Base-by-base conservation (phyloP, 2,797 vertebrate species). In the Acridotheres tristis region DNA sequence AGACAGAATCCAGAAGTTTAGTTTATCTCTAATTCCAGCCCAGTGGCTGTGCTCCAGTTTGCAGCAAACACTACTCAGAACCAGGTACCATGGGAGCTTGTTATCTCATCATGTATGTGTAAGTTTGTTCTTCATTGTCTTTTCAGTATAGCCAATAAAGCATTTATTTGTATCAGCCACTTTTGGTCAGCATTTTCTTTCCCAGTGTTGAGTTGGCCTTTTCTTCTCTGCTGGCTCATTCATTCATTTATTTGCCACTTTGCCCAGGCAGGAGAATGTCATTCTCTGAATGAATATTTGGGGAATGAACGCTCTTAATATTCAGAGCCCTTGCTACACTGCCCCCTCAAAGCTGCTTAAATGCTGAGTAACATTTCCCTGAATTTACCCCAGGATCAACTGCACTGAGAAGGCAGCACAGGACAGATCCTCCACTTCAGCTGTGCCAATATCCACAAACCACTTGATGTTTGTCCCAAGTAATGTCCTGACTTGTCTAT, bases 61-160 rank as follows among this genome's bases (percentile, higher is more conserved):
- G 53, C 45, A 45, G 38, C 38, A 77, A 71, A 58, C 51, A 13
- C 17, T 58, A 9, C 45, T 40, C 58, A 77, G 40, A 47, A 53
- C 25, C n/a, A 71, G 0, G 0, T 19, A 53, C 51, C 45, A 34
- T 7, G 27, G 38, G 45, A 77, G 42, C 53, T 47, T 69, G 8
- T 30, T 36, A 65, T 34, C 23, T 61, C 38, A 42, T 16, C 23
- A 23, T 16, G 5, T n/a, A 71, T 40, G 32, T 45, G 7, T 34
- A 58, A 47, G 19, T 58, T 66, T 53, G 26, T 30, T 72, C 30
- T 55, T 36, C 59, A 12, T 32, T 32, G 15, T 59, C 34, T 78
- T 47, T 84, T 51, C 51, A 58, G 12, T 30, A 51, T 51, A 51
- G 40, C 43, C 29, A 89, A 76, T 76, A 71, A 58, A 32, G 7